Evolutionary conservation across 2,888 invertebrate species (phyloP).

Genomic region (Amphiduros pacificus): DNA sequence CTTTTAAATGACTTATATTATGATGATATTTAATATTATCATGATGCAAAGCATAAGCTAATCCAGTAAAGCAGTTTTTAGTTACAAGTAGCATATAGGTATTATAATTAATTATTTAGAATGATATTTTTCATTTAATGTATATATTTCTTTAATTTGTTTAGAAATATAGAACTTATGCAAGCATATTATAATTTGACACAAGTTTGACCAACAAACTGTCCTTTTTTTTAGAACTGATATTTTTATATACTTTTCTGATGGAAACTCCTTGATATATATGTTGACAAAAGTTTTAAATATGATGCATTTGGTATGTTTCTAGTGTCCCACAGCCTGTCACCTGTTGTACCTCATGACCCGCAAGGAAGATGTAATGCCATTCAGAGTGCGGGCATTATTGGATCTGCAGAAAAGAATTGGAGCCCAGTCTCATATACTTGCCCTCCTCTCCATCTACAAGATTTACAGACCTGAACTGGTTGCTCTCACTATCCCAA

Average conservation of each 20-base stretch:
- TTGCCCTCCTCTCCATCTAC: constrained; percentile 48
- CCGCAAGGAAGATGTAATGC: constrained; percentile 44
- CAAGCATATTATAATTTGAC: no score
- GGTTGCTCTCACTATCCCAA: constrained; percentile 40
- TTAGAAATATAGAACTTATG: no score
- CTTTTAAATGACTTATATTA: no score
- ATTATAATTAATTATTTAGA: no score
- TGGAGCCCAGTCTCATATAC: constrained; percentile 42
- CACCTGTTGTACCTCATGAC: constrained; percentile 51
- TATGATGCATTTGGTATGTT: background rate
- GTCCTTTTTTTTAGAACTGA: no score
- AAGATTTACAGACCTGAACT: constrained; percentile 49
- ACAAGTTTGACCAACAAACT: no score
- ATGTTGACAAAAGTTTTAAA: background rate
- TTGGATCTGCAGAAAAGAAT: constrained; percentile 42
- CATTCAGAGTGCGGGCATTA: constrained; percentile 43
- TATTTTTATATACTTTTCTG: background rate
- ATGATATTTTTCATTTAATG: no score
- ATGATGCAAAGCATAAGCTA: no score
- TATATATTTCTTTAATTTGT: no score
- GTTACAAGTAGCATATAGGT: no score
- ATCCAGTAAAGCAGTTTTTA: no score
- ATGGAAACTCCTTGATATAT: background rate
- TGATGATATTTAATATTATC: no score
- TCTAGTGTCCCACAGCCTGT: constrained; percentile 50